Base-by-base conservation (phyloP, 23 tunicate species). In the Trididemnum clinides region DNA sequence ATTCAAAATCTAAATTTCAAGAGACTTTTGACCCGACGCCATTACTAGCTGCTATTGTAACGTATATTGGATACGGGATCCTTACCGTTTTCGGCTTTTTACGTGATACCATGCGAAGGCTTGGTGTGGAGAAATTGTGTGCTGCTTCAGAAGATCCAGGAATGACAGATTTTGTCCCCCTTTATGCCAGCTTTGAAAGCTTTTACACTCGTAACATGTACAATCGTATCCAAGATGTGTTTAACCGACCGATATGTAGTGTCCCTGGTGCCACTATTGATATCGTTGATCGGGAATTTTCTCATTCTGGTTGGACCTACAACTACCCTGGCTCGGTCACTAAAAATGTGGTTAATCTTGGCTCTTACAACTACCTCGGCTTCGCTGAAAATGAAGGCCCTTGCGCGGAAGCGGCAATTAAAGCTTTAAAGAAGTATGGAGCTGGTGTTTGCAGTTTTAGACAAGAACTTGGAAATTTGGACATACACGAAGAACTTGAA, bases 141-240 rank as follows among this genome's bases (percentile, higher is more conserved):
- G 85, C 91, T 22, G 79, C 88, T 18, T 32, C 51, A 5, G 94
- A 89, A 64, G 51, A 57, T 21, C 64, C 80, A 0, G 89, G 84
- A 35, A 89, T 84, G 88, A 77, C 77, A 58, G 89, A 84, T 28
- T 92, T 92, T 88, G 90, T 90, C 4, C 90, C 90, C 0, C 82
- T 92, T 0, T 88, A 92, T 79, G 97, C 92, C 0, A 82, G 88
- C 33, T 92, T 92, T 62, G 92, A 83, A 50, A 80, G 89, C 29
- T 92, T 92, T 64, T 92, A 88, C 86, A 92, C 97, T 1, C 78
- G 92, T 34, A 92, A 92, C 50, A 77, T 92, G 35, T 92, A 92
- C 49, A 88, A 80, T 32, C 86, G 97, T 34, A 70, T 92, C 22
- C 72, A 84, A n/a, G 97, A 92, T 77, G 50, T 54, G 15, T 92